Base-by-base conservation (phyloP, 2,113 vertebrate species). In the Phaetusa simplex region DNA sequence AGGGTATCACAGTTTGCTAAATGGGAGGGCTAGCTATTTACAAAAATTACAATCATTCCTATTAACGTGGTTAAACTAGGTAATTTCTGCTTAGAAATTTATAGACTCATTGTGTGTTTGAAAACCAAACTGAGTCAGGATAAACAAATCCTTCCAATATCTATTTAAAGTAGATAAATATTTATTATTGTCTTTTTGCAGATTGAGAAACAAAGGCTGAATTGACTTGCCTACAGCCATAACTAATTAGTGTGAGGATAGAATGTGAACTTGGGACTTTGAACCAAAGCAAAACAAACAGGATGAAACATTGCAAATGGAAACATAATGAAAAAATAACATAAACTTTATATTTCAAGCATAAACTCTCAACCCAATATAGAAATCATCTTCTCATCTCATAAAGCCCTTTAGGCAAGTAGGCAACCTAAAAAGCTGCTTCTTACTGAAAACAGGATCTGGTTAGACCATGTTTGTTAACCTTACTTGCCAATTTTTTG, bases 231-330 rank as follows among this genome's bases (percentile, higher is more conserved):
- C 73, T 89, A 65, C 72, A 84, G 94, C 88, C 82, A 49, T 56
- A 89, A 64, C 30, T 84, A 64, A 84, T 88, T 95, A 95, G 72
- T 45, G 40, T 67, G 76, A 49, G 27, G 65, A 58, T 56, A 92
- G 77, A 82, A 79, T 84, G 66, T 91, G 66, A 79, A 87, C 53
- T 93, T 90, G 45, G 36, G 83, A 49, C 84, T 96, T 95, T 77
- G 66, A 94, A 95, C 43, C 10, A 36, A 69, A 74, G 64, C 84
- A 88, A 67, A 90, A 67, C 30, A 95, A 89, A 82, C 56, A 85
- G 19, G 49, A 88, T 76, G 76, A 83, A 91, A 83, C 58, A 77
- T 0, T 70, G 66, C 53, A 90, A 94, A 95, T 7, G 4, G 42
- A 70, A 90, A 18, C 49, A 36, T 82, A 86, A 83, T 59, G 80